Evolutionary conservation across 1,140 invertebrate genomes (phyloP), one percentile per base, ranked within the genome.

Genomic region (Dryas iulia): DNA sequence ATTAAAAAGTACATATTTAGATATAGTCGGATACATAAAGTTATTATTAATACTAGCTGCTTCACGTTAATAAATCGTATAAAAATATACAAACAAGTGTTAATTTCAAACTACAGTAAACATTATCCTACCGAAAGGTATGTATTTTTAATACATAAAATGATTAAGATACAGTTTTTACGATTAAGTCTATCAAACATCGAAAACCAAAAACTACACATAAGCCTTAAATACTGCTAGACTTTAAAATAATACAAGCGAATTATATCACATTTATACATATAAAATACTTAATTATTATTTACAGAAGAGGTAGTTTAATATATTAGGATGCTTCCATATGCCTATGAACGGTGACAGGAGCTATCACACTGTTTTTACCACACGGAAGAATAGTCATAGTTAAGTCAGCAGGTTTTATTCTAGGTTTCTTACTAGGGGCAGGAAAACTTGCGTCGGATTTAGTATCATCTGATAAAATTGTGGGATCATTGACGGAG

Each of bases 271-370:
- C 78, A 78, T 70, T 47, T 53, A 53, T 35, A 35, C 31, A 35
- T 12, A 5, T 47, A 18, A 11, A 47, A 11, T 47, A 47, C 10
- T 69, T 72, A 76, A 62, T 66, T 64, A 75, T 73, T 67, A 76
- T 72, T 63, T 86, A 87, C 81, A 86, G 14, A 73, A 73, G 86
- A 90, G 87, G 88, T 89, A 89, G 86, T 76, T 83, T 72, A 67
- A 59, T 66, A 33, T 66, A 72, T 81, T 92, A 92, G 57, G 93
- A 93, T 21, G 95, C 94, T 86, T 96, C 95, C 95, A 96, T 96
- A 78, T 96, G 94, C 73, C 95, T 93, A 86, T 98, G 97, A 53
- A 98, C 97, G 31, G 96, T 97, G 21, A 98, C 97, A 39, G 97
- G 96, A 12, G 96, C 97, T 75, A 97, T 92, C 47, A 98, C 94